Evolutionary conservation across 2,797 vertebrate genomes (phyloP).

Genomic region (Tangara arthus): DNA sequence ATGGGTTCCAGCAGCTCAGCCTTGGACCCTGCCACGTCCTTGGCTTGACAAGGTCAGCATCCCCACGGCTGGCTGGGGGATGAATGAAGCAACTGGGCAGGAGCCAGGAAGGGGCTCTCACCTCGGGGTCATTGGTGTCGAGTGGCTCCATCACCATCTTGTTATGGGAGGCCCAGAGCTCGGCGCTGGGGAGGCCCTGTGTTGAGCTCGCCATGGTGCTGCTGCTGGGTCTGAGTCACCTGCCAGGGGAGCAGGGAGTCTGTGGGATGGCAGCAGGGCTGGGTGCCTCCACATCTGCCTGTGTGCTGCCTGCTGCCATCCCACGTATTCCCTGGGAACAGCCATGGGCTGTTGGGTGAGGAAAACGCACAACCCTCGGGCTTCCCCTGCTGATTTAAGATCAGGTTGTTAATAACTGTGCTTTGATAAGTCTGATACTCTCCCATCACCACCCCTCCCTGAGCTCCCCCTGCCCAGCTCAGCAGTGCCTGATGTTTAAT

Average conservation of each 20-base stretch:
- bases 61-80: fast-evolving
- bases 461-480: not conserved
- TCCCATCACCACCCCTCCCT: fast-evolving
- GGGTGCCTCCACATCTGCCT: not conserved
- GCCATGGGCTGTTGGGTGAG: not conserved
- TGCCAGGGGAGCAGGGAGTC: not conserved
- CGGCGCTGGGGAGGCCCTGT: slow-evolving; percentile 25
- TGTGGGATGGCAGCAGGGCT: not conserved
- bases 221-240: not conserved
- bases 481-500: not conserved
- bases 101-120: slow-evolving; percentile 48
- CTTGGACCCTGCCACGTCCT: not conserved
- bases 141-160: slow-evolving; percentile 89
- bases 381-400: not conserved
- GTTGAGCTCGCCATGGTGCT: slow-evolving; percentile 73
- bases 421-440: not conserved
- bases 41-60: not conserved
- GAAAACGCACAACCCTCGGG: not conserved
- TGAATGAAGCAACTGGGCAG: not conserved
- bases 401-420: not conserved
- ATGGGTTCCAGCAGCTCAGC: not conserved
- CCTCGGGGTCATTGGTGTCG: slow-evolving; percentile 84
- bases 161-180: slow-evolving; percentile 86
- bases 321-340: fast-evolving
- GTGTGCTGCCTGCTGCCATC: not conserved